A percentile compares a stretch with the other conserved stretches of the same genome.
These are phyloP conservation scores for Anodontia alba DNA, from an alignment of 2,888 invertebrate species.

Conservation along the genomic window DNA sequence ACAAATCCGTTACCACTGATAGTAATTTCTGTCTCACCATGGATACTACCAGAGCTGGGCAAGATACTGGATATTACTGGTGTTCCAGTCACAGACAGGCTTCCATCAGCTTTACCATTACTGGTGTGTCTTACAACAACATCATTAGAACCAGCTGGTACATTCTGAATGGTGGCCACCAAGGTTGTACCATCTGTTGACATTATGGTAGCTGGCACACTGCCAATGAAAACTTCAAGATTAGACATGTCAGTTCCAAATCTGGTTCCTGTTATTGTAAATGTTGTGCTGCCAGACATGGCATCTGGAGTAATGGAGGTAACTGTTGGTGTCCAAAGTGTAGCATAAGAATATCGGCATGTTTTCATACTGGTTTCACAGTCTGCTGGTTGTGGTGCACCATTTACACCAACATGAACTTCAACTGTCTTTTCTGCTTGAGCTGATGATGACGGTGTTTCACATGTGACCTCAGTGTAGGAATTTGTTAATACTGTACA, in stretches of 20 bases:
- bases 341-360: constrained; percentile 61
- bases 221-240: constrained; percentile 69
- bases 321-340: constrained; percentile 59
- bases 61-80: constrained; percentile 41
- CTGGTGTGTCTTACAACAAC: constrained; percentile 57
- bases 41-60: constrained; percentile 63
- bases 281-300: constrained; percentile 53
- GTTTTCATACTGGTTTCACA: constrained; percentile 41
- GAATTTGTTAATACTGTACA: constrained; percentile 60
- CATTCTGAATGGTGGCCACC: constrained; percentile 62
- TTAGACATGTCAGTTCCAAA: constrained; percentile 49
- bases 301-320: constrained; percentile 48
- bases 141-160: constrained; percentile 67
- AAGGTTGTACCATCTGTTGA: constrained; percentile 59
- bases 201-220: constrained; percentile 61
- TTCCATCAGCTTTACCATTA: constrained; percentile 57
- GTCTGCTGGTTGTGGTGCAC: constrained; percentile 38
- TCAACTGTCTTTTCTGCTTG: constrained; percentile 39
- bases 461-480: constrained; percentile 61
- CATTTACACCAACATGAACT: constrained; percentile 51
- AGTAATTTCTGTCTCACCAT: constrained; percentile 47
- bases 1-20: constrained; percentile 72
- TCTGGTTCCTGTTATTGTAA: constrained; percentile 64
- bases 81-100: constrained; percentile 33
- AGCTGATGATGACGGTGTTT: constrained; percentile 33